These are phyloP conservation scores for Amiota communis DNA, from an alignment of 2,888 invertebrate genomes.

Conservation along the genomic window DNA sequence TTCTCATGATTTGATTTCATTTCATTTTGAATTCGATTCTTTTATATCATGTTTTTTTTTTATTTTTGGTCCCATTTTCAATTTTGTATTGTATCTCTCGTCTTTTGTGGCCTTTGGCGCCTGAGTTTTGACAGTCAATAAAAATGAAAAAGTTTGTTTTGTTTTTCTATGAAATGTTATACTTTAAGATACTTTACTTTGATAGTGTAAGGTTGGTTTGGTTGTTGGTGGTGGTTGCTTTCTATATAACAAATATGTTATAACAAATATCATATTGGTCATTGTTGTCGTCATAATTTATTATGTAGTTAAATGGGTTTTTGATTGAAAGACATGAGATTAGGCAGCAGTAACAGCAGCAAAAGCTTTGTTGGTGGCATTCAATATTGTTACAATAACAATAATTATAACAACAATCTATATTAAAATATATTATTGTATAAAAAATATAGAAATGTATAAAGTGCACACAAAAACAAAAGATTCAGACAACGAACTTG, in stretches of 20 bases:
- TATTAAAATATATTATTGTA: neutral
- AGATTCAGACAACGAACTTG: conserved; percentile 60
- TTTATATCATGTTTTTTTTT: conserved; percentile 25
- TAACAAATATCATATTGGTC: neutral
- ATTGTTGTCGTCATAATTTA: conserved; percentile 27
- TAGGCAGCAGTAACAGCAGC: neutral
- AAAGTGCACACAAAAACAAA: conserved; percentile 44
- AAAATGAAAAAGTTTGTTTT: conserved; percentile 39
- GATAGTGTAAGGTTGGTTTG: too few relatives aligned
- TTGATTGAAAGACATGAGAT: conserved; percentile 58
- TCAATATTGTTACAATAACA: conserved; percentile 56
- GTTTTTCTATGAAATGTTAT: conserved; percentile 61
- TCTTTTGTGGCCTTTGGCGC: conserved; percentile 43
- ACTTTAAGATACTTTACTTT: conserved; percentile 46
- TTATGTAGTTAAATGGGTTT: conserved; percentile 58
- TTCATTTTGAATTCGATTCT: neutral
- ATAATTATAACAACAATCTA: conserved; percentile 44
- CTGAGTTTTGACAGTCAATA: conserved; percentile 67
- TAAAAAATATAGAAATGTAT: conserved; percentile 29
- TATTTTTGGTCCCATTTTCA: conserved; percentile 15
- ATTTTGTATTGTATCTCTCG: neutral
- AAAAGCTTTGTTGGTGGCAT: conserved; percentile 44
- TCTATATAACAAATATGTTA: too few relatives aligned
- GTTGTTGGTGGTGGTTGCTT: too few relatives aligned
- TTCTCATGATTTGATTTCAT: neutral